phyloP scores from a whole-genome alignment of 2,113 vertebrate genomes.

The Percina caprodes region DNA sequence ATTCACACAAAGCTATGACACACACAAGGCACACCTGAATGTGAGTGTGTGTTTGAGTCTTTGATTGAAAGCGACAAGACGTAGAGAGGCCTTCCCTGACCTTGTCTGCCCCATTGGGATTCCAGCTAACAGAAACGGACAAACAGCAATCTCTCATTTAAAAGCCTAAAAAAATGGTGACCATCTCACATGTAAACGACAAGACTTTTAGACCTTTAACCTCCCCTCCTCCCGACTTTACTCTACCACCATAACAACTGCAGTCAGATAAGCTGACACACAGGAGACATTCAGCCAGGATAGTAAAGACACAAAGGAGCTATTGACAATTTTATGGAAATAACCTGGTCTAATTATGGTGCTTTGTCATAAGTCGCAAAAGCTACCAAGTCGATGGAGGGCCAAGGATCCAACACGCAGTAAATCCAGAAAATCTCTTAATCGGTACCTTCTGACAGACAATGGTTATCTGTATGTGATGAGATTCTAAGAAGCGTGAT shows the following conservation, averaged over 20 bases:
- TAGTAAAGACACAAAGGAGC: constrained; percentile 60
- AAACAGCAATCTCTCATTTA: constrained; percentile 63
- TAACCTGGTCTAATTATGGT: constrained; percentile 65
- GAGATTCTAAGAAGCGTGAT: constrained; percentile 34
- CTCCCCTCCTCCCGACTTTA: constrained; percentile 1
- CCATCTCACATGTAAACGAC: constrained; percentile 74
- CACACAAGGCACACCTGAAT: constrained; percentile 41
- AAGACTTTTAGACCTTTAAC: constrained; percentile 68
- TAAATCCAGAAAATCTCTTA: constrained; percentile 73
- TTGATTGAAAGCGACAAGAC: constrained; percentile 57
- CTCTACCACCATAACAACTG: constrained; percentile 40
- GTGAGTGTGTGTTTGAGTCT: constrained; percentile 21
- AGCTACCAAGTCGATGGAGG: constrained; percentile 40
- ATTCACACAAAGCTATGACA: constrained; percentile 45
- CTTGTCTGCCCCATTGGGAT: constrained; percentile 36
- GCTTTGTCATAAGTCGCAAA: constrained; percentile 66
- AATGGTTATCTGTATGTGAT: constrained; percentile 22
- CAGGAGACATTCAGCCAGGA: constrained; percentile 39
- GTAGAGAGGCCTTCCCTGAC: constrained; percentile 39
- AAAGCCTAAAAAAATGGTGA: constrained; percentile 62
- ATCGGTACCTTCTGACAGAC: constrained; percentile 63
- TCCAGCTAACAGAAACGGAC: constrained; percentile 42
- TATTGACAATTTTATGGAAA: constrained; percentile 73
- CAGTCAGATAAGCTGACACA: constrained; percentile 37
- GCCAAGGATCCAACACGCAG: constrained; percentile 48